Evolutionary conservation across 2,113 vertebrate genomes (phyloP), one percentile per base, ranked within the genome.

Genomic region (Orientallactaga bullata): DNA sequence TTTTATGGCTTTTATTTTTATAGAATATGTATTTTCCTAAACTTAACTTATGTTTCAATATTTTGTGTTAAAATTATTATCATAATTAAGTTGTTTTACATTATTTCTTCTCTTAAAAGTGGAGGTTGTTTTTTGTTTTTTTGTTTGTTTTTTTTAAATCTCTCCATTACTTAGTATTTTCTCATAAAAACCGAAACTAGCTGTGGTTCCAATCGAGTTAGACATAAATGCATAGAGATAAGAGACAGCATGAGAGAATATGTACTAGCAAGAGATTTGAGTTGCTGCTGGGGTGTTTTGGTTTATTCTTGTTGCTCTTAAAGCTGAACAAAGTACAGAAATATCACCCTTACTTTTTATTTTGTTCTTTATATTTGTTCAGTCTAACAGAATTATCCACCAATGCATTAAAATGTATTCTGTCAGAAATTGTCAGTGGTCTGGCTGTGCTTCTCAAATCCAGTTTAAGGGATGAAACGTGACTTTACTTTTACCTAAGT

Each of bases 1-100:
- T 89, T 96, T 93, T 83, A 92, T 87, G 93, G 51, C 18, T 76
- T 51, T 79, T 9, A 47, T 47, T 85, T 86, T 94, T 93, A 76
- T 80, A 93, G 58, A 85, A 73, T 80, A 65, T 69, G 58, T 71
- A 71, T 96, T 97, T 96, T 72, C 24, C 32, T 72, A 91, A 88
- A 68, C 37, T 93, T 96, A 80, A 90, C 60, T 80, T n/a, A 72
- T 94, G 32, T 95, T 94, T 91, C 23, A 73, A 17, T 86, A 51
- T 94, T 95, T 90, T 88, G 17, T 85, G 51, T 84, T 92, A 68
- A 88, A 86, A 82, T 79, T 71, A 94, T 76, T 60, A 93, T 69
- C 35, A 63, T 88, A 81, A 76, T 83, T 90, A 94, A 82, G 28
- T 92, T 90, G 83, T 24, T 24, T 95, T 60, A 24, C 69, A 65